Evolutionary conservation across 2,113 vertebrate species (phyloP), one percentile per base, ranked within the genome.

Genomic region (Ornithorhynchus anatinus): DNA sequence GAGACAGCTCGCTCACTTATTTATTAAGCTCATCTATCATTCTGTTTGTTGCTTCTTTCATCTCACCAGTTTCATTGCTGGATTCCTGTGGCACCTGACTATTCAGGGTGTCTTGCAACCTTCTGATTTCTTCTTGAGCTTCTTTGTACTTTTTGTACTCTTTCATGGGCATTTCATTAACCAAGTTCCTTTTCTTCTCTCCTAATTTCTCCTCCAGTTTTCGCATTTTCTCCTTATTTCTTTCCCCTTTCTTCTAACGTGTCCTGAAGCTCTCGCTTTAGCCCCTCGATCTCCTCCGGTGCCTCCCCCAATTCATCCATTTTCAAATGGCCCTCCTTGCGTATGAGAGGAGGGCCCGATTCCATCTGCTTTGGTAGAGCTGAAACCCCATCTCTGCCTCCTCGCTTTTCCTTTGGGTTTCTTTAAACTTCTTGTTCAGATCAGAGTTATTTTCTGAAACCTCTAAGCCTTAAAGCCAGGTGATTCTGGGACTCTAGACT

Each of bases 91-190:
- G 89, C 14, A 90, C 77, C 5, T 96, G 95, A 44, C 85, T 93
- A 69, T 90, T 79, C 31, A 99, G 83, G 22, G 95, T 94, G 27
- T 96, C 96, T 88, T 97, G 89, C 2, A 98, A 89, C 75, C 94
- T 94, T 82, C 78, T 92, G 40, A 98, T 96, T 88, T 99, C 96
- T 77, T 96, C 96, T 81, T 96, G 94, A 4, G 96, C 94, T 67
- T 97, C 96, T 64, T 92, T 94, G 84, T 97, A 95, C 38, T 91
- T 93, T 79, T 94, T 89, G 6, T 81, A 89, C 19, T 95, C 94
- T 78, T 96, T 93, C 11, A 65, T 82, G 1, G 92, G 81, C 36
- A 91, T 59, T 38, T 51, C 38, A 4, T 53, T 65, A 5, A 25
- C 74, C 5, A 44, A 19, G 4, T 39, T 83, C 60, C 85, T 88